Conservation (phyloP, 2,113 vertebrate genomes). For the Psittacula cyanocephala region DNA sequence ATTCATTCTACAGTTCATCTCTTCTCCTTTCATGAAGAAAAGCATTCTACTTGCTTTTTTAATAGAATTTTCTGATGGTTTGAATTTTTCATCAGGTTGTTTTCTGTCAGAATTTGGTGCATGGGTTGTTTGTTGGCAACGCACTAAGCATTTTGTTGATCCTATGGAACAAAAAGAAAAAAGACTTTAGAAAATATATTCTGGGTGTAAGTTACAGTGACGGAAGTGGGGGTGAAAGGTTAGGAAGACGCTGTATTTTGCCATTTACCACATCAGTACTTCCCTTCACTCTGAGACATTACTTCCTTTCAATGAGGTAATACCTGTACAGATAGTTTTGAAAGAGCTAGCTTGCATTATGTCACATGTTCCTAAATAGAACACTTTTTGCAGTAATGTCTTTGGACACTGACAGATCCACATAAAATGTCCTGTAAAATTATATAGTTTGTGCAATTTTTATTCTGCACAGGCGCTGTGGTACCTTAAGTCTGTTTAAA, state of each 20-base stretch:
- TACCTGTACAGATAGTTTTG: background rate
- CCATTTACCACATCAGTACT: background rate
- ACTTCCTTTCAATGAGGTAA: background rate
- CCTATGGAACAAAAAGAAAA: background rate
- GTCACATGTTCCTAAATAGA: background rate
- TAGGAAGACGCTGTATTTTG: background rate
- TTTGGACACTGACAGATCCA: background rate
- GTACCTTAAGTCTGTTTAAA: background rate
- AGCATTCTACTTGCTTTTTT: background rate
- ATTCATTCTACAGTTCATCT: background rate
- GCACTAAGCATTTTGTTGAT: background rate
- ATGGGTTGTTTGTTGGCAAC: background rate
- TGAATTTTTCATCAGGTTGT: background rate
- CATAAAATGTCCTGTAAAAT: background rate
- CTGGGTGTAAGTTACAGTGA: background rate
- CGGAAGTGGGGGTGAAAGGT: background rate
- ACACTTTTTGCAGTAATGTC: background rate
- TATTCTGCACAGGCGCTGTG: background rate
- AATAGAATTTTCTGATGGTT: background rate
- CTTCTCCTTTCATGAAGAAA: background rate
- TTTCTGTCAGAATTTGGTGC: background rate
- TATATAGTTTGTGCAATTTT: background rate
- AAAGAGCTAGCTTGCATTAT: background rate
- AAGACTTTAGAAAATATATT: background rate
- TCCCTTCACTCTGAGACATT: background rate